Evolutionary conservation across 37 sponge, comb jelly and placozoan species (phyloP).

Genomic region (Agelas oroides): DNA sequence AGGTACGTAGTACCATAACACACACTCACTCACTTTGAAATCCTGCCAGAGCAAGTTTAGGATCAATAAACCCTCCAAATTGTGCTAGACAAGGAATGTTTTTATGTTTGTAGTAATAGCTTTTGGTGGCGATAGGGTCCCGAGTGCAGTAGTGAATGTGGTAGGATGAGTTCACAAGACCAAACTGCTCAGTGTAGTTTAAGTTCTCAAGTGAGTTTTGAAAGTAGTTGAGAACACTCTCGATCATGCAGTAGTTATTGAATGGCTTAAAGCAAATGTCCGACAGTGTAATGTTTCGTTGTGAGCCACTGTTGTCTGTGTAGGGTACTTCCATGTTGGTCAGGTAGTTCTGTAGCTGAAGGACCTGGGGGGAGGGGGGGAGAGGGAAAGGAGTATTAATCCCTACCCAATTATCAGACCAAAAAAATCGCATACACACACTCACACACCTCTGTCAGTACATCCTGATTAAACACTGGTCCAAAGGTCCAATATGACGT

Average conservation of each 20-base stretch:
- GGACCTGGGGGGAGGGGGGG: constrained; percentile 51
- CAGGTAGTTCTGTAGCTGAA: constrained; percentile 63
- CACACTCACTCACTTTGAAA: constrained; percentile 66
- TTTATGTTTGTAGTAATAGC: not conserved
- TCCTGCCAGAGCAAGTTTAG: constrained; percentile 92
- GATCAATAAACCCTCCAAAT: constrained; percentile 88
- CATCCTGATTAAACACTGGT: constrained; percentile 60
- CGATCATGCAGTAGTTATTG: constrained; percentile 84
- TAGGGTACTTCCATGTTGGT: constrained; percentile 43
- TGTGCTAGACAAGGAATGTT: constrained; percentile 87
- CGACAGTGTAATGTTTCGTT: constrained; percentile 64
- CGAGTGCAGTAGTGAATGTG: constrained; percentile 72
- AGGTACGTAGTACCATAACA: too few species aligned
- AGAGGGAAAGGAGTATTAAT: too few species aligned
- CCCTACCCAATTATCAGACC: too few species aligned
- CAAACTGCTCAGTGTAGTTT: constrained; percentile 19
- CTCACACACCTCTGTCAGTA: constrained; percentile 73
- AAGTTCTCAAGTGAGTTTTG: constrained; percentile 80
- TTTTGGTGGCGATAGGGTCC: constrained; percentile 39
- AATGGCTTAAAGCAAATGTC: constrained; percentile 94
- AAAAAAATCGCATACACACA: not conserved
- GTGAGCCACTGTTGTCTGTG: constrained; percentile 13
- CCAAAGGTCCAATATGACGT: constrained; percentile 35
- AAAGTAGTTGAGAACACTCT: constrained; percentile 95
- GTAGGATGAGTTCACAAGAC: not conserved